These are phyloP conservation scores for Peromyscus nudipes DNA, from an alignment of 2,797 vertebrate species.

Conservation along the genomic window DNA sequence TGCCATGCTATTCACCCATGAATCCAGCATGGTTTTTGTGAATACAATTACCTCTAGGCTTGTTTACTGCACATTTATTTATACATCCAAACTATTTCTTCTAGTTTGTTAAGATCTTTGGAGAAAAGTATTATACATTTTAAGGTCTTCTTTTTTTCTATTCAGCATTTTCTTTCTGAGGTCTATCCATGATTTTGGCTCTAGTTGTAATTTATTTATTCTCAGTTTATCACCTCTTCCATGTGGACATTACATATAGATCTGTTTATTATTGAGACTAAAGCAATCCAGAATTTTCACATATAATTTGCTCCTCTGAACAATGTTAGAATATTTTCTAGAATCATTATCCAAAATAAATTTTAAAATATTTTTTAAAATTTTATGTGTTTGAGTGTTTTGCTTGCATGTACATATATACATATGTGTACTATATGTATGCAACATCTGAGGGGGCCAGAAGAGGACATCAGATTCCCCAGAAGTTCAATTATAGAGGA, in stretches of 20 bases:
- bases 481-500: not conserved
- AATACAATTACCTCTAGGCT: not conserved
- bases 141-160: not conserved
- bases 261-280: not conserved
- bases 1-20: not conserved
- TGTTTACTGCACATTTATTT: not conserved
- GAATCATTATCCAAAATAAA: not conserved
- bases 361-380: not conserved
- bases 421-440: not conserved
- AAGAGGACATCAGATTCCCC: not conserved
- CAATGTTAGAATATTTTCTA: not conserved
- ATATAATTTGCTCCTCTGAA: not conserved
- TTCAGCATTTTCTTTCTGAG: not conserved
- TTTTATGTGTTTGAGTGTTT: not conserved
- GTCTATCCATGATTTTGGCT: not conserved
- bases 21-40: not conserved
- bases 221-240: not conserved
- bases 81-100: not conserved
- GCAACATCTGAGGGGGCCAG: not conserved
- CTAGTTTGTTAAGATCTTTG: not conserved
- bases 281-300: not conserved
- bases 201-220: not conserved
- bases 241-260: not conserved
- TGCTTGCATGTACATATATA: not conserved
- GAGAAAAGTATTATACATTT: not conserved